Base-by-base conservation (phyloP, 2,113 vertebrate genomes). In the Struthidea cinerea region DNA sequence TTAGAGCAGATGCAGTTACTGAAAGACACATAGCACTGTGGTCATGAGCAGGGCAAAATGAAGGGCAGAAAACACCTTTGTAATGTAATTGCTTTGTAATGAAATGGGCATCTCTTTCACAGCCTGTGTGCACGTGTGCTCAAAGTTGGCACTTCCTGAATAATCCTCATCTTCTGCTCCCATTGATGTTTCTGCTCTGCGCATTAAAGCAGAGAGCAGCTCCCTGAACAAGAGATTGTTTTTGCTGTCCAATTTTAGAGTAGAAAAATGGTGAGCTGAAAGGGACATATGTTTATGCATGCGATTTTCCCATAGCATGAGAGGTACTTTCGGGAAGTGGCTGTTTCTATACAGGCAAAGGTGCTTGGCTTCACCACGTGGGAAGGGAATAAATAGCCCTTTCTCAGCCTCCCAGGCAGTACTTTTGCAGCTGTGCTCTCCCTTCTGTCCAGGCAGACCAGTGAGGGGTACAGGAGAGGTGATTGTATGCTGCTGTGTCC, bases 401-500 rank as follows among this genome's bases (percentile, higher is more conserved):
- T 85, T 75, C 39, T 74, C 33, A 67, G 47, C 39, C 32, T 94
- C 49, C 27, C 33, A 84, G 64, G 13, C 61, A 63, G 57, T 68
- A 26, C 42, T 88, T 89, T 55, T 84, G 56, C 52, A 84, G n/a
- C 73, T 55, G 28, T 52, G 41, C 3, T 2, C 37, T 88, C 28
- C 18, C 4, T 70, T 60, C 35, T 53, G 39, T 71, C 11, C 65
- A 55, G 33, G 44, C 49, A 80, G 64, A 47, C 30, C 1, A 6
- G 33, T 15, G 32, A 85, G 33, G 82, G 26, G 16, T 65, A 52
- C 49, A 56, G 41, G 32, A 82, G 57, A 68, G 47, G 32, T 60
- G 26, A 9, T 44, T 2, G 0, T 60, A 10, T 0, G 2, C 57
- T 73, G 30, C 35, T 13, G 1, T 32, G 11, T 87, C 49, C 57